Evolutionary conservation across 2,888 invertebrate genomes (phyloP).

Genomic region (Zeuzera pyrina): DNA sequence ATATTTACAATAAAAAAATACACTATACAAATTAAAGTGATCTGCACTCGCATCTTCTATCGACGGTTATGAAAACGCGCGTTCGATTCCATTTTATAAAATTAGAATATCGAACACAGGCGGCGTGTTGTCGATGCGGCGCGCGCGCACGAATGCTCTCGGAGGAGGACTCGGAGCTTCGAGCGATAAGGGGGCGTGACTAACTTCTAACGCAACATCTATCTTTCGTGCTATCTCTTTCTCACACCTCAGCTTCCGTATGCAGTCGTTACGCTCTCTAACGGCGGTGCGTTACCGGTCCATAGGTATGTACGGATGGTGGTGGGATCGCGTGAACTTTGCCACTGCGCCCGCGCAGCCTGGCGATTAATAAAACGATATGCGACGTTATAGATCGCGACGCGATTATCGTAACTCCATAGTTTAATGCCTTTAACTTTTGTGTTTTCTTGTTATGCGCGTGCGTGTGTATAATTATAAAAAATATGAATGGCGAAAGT

Average conservation of each 20-base stretch:
- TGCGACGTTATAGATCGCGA: slow-evolving; percentile 57
- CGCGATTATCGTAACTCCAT: slow-evolving; percentile 46
- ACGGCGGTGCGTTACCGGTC: slow-evolving; percentile 55
- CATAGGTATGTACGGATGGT: slow-evolving; percentile 25
- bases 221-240: slow-evolving; percentile 43
- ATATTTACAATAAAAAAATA: slow-evolving; percentile 8
- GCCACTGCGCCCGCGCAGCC: slow-evolving; percentile 45
- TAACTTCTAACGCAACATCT: slow-evolving; percentile 65
- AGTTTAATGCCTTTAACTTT: slow-evolving; percentile 22
- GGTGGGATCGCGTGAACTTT: slow-evolving; percentile 68
- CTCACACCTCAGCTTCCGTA: slow-evolving; percentile 7
- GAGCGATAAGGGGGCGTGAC: slow-evolving; percentile 55
- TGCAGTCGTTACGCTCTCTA: slow-evolving; percentile 40
- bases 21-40: slow-evolving; percentile 2
- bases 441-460: no score
- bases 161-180: slow-evolving; percentile 59
- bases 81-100: slow-evolving; percentile 45
- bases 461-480: no score
- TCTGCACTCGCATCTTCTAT: slow-evolving; percentile 1
- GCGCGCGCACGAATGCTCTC: slow-evolving; percentile 68
- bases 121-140: slow-evolving; percentile 53
- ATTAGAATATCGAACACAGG: slow-evolving; percentile 19
- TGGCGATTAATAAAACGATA: slow-evolving; percentile 59
- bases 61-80: slow-evolving; percentile 32
- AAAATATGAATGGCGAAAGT: no score